Conservation (phyloP, 2,113 vertebrate genomes). For the Myotis davidii region DNA sequence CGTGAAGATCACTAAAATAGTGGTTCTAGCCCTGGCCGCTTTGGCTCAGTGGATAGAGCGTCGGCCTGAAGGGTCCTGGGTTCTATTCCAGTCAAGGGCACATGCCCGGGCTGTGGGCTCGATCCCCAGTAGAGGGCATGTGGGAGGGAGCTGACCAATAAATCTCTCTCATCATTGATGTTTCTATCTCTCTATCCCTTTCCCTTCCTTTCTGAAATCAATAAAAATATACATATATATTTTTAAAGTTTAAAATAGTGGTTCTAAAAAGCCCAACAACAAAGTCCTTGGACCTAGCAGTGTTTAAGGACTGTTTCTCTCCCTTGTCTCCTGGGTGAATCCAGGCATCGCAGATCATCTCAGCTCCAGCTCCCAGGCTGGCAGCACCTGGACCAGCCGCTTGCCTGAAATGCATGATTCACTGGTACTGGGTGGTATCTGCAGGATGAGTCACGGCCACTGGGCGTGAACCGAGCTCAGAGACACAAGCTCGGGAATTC, state of each 20-base stretch:
- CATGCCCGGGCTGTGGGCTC: too few species aligned
- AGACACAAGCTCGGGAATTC: background rate
- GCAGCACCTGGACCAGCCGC: background rate
- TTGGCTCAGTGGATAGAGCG: too few species aligned
- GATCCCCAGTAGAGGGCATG: too few species aligned
- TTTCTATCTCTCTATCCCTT: too few species aligned
- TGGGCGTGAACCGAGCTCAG: background rate
- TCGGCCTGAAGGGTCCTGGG: too few species aligned
- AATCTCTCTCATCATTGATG: too few species aligned
- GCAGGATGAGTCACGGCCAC: background rate
- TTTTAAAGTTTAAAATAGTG: too few species aligned
- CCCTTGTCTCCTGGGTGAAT: background rate
- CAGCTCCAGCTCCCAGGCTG: background rate
- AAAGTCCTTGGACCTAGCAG: background rate
- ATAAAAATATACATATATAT: too few species aligned
- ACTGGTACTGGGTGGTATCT: rapidly evolving
- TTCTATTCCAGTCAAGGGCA: too few species aligned
- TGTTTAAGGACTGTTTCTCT: background rate
- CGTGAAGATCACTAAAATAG: background rate
- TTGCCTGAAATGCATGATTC: background rate
- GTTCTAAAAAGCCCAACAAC: background rate
- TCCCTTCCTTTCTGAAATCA: too few species aligned
- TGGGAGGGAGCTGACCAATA: too few species aligned
- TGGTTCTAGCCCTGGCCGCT: background rate
- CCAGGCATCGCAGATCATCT: background rate